Evolutionary conservation across 2,113 vertebrate species (phyloP).

Genomic region (Geothlypis trichas): DNA sequence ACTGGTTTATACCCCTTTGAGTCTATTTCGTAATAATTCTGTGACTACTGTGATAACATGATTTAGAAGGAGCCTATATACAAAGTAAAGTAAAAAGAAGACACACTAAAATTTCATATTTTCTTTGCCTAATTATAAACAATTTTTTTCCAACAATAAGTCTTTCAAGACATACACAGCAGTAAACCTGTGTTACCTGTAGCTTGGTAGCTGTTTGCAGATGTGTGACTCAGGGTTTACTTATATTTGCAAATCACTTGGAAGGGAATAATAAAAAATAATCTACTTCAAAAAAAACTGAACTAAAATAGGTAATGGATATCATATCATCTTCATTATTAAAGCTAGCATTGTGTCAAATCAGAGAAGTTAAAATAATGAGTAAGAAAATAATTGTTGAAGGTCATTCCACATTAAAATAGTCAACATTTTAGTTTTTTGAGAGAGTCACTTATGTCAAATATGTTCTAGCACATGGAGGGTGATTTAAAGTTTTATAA

Average conservation of each 20-base stretch:
- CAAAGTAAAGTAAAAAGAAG: neutral
- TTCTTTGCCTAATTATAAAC: neutral
- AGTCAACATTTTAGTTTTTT: neutral
- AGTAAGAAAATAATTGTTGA: neutral
- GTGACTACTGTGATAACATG: neutral
- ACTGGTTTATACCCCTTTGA: neutral
- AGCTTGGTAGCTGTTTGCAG: neutral
- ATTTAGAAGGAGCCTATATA: neutral
- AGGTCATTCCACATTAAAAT: neutral
- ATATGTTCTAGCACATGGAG: neutral
- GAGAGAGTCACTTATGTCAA: neutral
- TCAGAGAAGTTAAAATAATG: neutral
- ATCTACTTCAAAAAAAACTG: neutral
- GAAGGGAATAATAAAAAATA: neutral
- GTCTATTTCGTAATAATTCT: neutral
- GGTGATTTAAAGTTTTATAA: neutral
- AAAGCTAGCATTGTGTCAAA: neutral
- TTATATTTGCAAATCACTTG: neutral
- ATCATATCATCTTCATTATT: neutral
- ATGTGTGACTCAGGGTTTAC: neutral
- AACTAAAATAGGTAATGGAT: neutral
- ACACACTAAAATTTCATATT: neutral
- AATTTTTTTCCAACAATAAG: neutral
- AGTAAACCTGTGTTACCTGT: neutral
- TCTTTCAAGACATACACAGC: neutral